Conservation (phyloP, 2,113 vertebrate species). For the Odocoileus hemionus region DNA sequence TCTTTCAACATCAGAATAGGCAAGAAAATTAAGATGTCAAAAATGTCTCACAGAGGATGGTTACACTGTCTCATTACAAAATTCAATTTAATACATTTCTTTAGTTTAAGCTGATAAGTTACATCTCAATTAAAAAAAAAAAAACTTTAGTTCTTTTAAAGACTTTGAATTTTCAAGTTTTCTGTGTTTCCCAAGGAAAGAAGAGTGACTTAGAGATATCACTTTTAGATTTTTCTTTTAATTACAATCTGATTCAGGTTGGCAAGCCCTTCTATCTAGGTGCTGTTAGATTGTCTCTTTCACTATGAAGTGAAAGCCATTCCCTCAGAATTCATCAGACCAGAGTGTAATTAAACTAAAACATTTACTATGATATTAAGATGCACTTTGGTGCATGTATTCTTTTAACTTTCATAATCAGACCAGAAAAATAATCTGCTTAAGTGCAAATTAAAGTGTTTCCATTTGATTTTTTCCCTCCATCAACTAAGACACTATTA, state of each 20-base stretch:
- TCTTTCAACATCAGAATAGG: constrained; percentile 25
- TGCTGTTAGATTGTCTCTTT: neutral
- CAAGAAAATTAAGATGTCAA: constrained; percentile 66
- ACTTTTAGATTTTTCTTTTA: neutral
- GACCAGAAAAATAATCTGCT: constrained; percentile 21
- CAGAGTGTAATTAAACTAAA: neutral
- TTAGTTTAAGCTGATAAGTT: constrained; percentile 23
- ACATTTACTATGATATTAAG: neutral
- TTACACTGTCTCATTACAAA: constrained; percentile 37
- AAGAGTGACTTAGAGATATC: neutral
- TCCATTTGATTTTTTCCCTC: neutral
- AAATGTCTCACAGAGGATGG: neutral
- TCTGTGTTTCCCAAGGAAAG: neutral
- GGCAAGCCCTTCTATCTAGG: too few relatives aligned
- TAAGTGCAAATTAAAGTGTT: neutral
- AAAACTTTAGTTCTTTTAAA: neutral
- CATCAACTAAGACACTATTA: neutral
- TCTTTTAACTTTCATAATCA: constrained; percentile 21
- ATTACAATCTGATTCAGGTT: neutral
- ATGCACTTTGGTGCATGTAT: neutral
- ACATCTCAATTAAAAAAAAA: neutral
- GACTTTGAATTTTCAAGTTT: neutral
- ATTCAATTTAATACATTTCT: constrained; percentile 44
- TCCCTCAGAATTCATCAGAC: too few relatives aligned
- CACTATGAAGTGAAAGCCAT: neutral